Conservation (phyloP, 2,113 vertebrate genomes). For the Microcebus lehilahytsara region DNA sequence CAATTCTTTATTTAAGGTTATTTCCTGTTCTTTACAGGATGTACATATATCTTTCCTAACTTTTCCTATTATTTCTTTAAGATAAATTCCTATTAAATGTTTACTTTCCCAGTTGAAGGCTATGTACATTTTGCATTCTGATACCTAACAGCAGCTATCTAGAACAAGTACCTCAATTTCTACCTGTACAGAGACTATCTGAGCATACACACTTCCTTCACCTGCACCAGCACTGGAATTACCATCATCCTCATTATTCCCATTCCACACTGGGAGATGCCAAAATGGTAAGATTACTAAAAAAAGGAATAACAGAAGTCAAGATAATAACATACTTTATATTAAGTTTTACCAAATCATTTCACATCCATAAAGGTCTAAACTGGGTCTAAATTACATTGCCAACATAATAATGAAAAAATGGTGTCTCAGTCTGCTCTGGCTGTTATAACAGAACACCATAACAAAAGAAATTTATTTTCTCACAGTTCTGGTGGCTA, state of each 20-base stretch:
- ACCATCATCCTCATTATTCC: not conserved
- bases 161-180: not conserved
- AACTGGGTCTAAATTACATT: not conserved
- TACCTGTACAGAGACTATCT: not conserved
- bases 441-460: not conserved
- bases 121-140: not conserved
- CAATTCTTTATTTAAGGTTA: not conserved
- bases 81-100: not conserved
- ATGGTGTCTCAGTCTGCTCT: not conserved
- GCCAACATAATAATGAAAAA: not conserved
- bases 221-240: not conserved
- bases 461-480: not conserved
- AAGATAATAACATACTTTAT: not conserved
- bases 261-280: not conserved
- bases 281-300: conserved; percentile 10
- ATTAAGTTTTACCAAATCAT: not conserved
- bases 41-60: not conserved
- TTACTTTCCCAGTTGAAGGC: not conserved
- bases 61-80: conserved; percentile 7
- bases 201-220: not conserved
- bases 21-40: not conserved
- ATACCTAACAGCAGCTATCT: not conserved
- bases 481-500: not conserved
- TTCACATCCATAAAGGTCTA: not conserved
- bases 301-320: not conserved